Percentiles rank a stretch among this genome's conserved stretches.
Evolutionary conservation across 2,888 invertebrate genomes (phyloP).

Genomic region (Siphlonurus alternatus): DNA sequence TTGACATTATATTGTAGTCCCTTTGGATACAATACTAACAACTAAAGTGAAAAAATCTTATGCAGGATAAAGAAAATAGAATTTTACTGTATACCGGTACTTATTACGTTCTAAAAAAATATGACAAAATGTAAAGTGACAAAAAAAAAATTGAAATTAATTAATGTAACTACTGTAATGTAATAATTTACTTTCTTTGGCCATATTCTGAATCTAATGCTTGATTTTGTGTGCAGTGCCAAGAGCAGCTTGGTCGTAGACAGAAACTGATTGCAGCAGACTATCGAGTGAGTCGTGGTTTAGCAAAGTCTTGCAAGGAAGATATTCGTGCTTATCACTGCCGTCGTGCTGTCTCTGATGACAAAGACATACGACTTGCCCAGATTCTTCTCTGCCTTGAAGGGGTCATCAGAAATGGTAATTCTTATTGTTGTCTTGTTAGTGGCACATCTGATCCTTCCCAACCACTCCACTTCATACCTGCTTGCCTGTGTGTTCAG

Average conservation of each 20-base stretch:
- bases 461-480: background rate
- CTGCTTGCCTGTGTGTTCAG: slow-evolving; percentile 14
- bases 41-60: no score
- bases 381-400: slow-evolving; percentile 89
- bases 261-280: slow-evolving; percentile 82
- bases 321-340: slow-evolving; percentile 80
- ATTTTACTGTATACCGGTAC: no score
- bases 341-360: slow-evolving; percentile 60
- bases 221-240: slow-evolving; percentile 39
- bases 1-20: no score
- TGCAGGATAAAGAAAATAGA: no score
- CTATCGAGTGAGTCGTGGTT: slow-evolving; percentile 74
- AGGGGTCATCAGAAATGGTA: slow-evolving; percentile 50
- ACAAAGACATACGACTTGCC: slow-evolving; percentile 68
- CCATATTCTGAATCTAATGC: background rate
- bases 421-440: slow-evolving; percentile 6
- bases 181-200: slow-evolving; percentile 5
- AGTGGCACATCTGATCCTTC: background rate
- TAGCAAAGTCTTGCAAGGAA: slow-evolving; percentile 74
- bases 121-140: background rate
- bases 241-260: slow-evolving; percentile 63
- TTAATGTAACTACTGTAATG: no score
- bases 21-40: no score
- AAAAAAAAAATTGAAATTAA: background rate
- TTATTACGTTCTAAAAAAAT: background rate